phyloP scores from a whole-genome alignment of 2,888 invertebrate genomes.

The Willowsia nigromaculata region DNA sequence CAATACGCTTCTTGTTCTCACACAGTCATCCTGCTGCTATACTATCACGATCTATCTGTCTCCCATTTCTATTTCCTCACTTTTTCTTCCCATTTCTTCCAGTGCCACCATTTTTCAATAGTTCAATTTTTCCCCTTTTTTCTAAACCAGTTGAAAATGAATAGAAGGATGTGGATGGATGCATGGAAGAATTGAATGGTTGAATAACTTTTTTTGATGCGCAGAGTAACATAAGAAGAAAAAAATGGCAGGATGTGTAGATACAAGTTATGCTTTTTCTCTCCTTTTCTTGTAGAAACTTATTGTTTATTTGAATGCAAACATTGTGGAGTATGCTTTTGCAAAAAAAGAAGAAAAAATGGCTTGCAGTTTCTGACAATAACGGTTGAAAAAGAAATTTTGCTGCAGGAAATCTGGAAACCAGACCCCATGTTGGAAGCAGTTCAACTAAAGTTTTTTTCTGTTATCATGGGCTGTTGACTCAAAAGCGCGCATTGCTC shows the following conservation, averaged over 20 bases:
- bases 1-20: constrained; percentile 6
- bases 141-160: no score
- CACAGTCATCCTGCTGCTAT: no score
- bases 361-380: not conserved
- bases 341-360: not conserved
- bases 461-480: no score
- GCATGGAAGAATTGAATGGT: constrained; percentile 15
- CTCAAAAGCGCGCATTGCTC: not conserved
- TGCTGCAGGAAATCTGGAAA: not conserved
- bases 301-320: no score
- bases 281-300: no score
- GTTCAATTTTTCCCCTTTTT: not conserved
- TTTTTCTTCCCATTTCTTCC: not conserved
- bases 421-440: not conserved
- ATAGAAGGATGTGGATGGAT: no score
- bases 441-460: no score
- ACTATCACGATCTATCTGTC: not conserved
- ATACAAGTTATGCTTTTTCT: no score
- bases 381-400: no score
- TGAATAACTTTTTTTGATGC: not conserved
- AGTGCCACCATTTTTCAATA: not conserved
- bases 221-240: not conserved
- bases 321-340: no score
- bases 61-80: not conserved
- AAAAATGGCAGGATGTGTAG: not conserved